Conservation (phyloP, 2,113 vertebrate species). For the Cebidichthys violaceus region DNA sequence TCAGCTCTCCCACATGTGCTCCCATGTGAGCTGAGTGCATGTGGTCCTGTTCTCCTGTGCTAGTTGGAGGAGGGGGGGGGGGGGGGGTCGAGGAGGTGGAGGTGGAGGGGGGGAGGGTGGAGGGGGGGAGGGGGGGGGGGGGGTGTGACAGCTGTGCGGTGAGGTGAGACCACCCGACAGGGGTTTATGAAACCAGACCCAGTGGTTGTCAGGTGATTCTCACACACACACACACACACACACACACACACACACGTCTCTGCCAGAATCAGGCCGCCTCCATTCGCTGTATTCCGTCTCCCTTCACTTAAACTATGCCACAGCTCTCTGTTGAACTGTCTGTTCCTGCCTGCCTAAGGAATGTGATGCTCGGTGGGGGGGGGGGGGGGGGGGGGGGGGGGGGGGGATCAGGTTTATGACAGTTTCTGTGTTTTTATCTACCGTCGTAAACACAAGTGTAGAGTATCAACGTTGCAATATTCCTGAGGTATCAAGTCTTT, state of each 20-base stretch:
- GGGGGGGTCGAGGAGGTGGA: too few relatives aligned
- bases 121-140: background rate
- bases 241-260: background rate
- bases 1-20: slow-evolving; percentile 62
- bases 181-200: slow-evolving; percentile 71
- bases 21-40: slow-evolving; percentile 64
- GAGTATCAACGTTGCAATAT: background rate
- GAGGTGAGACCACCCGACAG: slow-evolving; percentile 57
- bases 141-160: slow-evolving; percentile 45
- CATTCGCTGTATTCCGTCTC: background rate
- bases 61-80: too few relatives aligned
- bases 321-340: background rate
- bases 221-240: background rate
- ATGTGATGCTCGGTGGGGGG: background rate
- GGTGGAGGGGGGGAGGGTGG: background rate
- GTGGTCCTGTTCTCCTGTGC: slow-evolving; percentile 22
- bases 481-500: background rate
- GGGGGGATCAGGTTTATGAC: background rate
- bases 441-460: background rate
- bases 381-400: background rate
- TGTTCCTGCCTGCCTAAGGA: background rate
- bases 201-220: slow-evolving; percentile 81
- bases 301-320: background rate
- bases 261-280: background rate
- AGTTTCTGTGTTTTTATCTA: slow-evolving; percentile 2